phyloP scores from a whole-genome alignment of 2,113 vertebrate species.

The Grallaria varia region DNA sequence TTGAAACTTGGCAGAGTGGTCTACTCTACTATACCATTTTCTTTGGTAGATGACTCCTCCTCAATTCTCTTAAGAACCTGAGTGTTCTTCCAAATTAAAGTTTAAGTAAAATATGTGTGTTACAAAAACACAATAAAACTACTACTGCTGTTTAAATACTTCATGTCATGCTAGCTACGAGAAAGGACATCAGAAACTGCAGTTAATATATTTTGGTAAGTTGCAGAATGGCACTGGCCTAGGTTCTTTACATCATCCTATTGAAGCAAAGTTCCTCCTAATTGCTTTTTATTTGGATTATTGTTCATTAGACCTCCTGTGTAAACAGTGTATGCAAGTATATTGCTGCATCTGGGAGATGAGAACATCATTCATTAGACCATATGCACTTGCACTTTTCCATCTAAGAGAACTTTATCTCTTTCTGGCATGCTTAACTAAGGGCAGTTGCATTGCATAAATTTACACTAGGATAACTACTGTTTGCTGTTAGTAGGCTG shows the following conservation, averaged over 20 bases:
- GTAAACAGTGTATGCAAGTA: neutral
- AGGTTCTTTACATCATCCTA: neutral
- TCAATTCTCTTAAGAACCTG: neutral
- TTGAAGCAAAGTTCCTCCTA: neutral
- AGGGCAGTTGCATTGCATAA: neutral
- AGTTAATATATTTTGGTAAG: neutral
- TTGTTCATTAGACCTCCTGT: neutral
- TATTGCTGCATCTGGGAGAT: neutral
- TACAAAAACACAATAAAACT: neutral
- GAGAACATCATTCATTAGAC: neutral
- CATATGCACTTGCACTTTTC: neutral
- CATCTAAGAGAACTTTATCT: neutral
- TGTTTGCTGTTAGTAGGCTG: neutral
- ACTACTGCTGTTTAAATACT: neutral
- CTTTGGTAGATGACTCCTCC: neutral
- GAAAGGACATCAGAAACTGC: neutral
- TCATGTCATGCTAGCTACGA: neutral
- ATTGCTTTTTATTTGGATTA: neutral
- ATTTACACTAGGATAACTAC: neutral
- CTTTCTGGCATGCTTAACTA: neutral
- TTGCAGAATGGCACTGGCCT: neutral
- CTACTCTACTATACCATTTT: neutral
- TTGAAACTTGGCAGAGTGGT: neutral
- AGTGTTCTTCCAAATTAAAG: neutral
- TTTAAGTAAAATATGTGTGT: neutral